A percentile compares a stretch with the other conserved stretches of the same genome.
phyloP scores from a whole-genome alignment of 2,797 vertebrate species.

The Microctenopoma stevenorrisi region DNA sequence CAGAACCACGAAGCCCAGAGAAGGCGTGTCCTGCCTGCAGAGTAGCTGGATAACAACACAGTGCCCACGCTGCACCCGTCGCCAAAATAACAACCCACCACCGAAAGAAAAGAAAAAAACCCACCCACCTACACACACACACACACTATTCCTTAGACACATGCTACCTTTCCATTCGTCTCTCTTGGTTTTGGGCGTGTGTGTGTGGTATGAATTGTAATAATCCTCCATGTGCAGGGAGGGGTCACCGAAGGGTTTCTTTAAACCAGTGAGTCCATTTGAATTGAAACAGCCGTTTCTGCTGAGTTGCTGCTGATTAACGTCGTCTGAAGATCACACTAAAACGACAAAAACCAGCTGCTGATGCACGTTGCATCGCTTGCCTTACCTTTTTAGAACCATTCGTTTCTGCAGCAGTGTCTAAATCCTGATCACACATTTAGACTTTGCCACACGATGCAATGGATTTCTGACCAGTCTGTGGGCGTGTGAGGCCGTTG shows the following conservation, averaged over 20 bases:
- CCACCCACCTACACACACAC: slow-evolving; percentile 1
- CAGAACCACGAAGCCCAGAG: slow-evolving; percentile 68
- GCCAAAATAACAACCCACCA: slow-evolving; percentile 21
- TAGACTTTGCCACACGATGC: neutral
- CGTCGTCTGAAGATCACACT: neutral
- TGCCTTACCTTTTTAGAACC: neutral
- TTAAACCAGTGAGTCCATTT: slow-evolving; percentile 1
- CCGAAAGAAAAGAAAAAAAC: neutral
- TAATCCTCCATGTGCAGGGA: too few relatives aligned
- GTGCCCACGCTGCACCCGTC: slow-evolving; percentile 52
- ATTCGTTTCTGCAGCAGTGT: neutral
- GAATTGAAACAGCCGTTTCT: neutral
- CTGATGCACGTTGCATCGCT: too few relatives aligned
- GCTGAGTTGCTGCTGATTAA: neutral
- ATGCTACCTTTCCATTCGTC: neutral
- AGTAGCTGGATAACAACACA: slow-evolving; percentile 59
- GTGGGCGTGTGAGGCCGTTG: neutral
- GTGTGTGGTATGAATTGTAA: too few relatives aligned
- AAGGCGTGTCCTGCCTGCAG: slow-evolving; percentile 76
- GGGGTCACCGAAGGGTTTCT: neutral
- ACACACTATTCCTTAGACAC: too few relatives aligned
- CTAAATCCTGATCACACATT: neutral
- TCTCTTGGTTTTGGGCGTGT: neutral
- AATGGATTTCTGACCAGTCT: neutral
- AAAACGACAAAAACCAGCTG: neutral